Evolutionary conservation across 2,888 invertebrate species (phyloP).

Genomic region (Mechanitis mazaeus): DNA sequence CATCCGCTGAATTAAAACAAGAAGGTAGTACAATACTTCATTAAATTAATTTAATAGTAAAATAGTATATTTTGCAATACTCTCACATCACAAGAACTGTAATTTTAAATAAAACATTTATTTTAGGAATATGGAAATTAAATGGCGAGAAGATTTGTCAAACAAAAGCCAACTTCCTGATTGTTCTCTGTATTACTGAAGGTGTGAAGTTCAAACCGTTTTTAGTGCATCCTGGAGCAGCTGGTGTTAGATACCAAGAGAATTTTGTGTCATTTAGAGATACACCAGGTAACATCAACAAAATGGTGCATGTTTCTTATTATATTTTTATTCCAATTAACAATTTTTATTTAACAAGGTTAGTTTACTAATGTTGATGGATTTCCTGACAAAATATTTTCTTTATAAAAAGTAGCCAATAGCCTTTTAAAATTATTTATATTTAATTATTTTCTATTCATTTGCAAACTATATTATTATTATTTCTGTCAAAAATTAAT

Average conservation of each 20-base stretch:
- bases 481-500: too few species aligned
- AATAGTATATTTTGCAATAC: too few species aligned
- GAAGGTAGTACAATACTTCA: constrained; percentile 41
- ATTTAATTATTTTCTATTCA: too few species aligned
- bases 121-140: constrained; percentile 57
- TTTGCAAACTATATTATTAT: too few species aligned
- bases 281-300: constrained; percentile 49
- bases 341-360: too few species aligned
- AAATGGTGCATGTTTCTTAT: too few species aligned
- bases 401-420: too few species aligned
- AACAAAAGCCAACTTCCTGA: constrained; percentile 39
- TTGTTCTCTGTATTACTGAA: constrained; percentile 53
- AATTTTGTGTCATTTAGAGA: constrained; percentile 45
- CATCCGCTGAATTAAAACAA: constrained; percentile 49
- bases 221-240: constrained; percentile 52
- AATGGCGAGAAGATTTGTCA: constrained; percentile 56
- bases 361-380: too few species aligned
- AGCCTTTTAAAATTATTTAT: too few species aligned
- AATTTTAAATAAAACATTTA: not conserved
- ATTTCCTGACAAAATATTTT: too few species aligned
- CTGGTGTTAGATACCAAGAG: constrained; percentile 38
- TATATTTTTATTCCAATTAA: too few species aligned
- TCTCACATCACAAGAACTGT: too few species aligned
- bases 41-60: not conserved
- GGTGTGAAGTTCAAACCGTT: constrained; percentile 45